These are phyloP conservation scores for Lasioglossum zephyrum DNA, from an alignment of 2,888 invertebrate species.

Conservation along the genomic window DNA sequence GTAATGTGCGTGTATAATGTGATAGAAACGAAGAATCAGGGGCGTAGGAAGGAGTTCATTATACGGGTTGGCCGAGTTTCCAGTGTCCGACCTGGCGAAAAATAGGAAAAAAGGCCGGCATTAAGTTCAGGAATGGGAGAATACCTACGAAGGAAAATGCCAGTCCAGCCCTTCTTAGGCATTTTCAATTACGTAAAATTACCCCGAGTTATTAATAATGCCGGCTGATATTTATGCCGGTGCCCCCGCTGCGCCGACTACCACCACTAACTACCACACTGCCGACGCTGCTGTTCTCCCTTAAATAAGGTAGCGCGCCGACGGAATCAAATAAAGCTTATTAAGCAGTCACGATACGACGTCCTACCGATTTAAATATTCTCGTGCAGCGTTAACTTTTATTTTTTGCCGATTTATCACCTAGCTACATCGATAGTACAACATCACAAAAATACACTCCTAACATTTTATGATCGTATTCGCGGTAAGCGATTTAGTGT, in stretches of 20 bases:
- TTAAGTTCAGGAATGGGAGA: conserved; percentile 34
- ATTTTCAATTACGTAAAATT: conserved; percentile 79
- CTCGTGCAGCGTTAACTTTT: background rate
- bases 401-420: background rate
- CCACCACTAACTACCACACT: conserved; percentile 31
- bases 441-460: background rate
- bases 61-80: conserved; percentile 21
- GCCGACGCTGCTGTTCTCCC: conserved; percentile 45
- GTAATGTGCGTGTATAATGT: background rate
- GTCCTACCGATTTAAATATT: conserved; percentile 32
- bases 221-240: conserved; percentile 73
- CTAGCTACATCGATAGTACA: background rate
- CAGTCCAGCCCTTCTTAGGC: conserved; percentile 71
- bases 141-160: conserved; percentile 47
- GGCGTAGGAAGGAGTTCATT: conserved; percentile 20
- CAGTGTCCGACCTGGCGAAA: background rate
- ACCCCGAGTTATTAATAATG: conserved; percentile 77
- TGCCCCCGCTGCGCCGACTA: conserved; percentile 15
- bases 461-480: background rate
- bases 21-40: conserved; percentile 35
- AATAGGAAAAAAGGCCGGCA: conserved; percentile 9
- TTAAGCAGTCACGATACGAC: conserved; percentile 65
- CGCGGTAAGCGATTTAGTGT: too few relatives aligned
- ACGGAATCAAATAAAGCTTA: conserved; percentile 73
- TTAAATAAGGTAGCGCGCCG: conserved; percentile 71